phyloP scores from a whole-genome alignment of 2,888 invertebrate genomes.

The Acleris holmiana region DNA sequence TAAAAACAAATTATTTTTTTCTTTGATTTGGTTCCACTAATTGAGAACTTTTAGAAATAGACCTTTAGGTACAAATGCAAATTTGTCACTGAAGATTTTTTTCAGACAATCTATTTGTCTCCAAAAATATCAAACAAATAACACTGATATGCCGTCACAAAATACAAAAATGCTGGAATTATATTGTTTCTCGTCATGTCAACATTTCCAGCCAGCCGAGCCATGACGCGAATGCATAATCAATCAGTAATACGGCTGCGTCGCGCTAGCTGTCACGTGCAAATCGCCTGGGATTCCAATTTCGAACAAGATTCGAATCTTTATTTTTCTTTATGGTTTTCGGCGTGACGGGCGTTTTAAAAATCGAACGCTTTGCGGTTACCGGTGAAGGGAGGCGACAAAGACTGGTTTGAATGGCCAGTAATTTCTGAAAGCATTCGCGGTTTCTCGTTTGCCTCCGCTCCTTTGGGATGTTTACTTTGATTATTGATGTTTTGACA shows the following conservation, averaged over 20 bases:
- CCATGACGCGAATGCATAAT: slow-evolving; percentile 80
- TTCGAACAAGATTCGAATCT: slow-evolving; percentile 73
- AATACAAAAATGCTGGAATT: slow-evolving; percentile 45
- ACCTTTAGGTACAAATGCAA: no score
- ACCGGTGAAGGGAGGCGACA: slow-evolving; percentile 69
- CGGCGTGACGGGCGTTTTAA: slow-evolving; percentile 54
- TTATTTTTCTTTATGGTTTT: slow-evolving; percentile 61
- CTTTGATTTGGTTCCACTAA: no score
- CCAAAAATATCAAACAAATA: not conserved
- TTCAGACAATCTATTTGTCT: not conserved
- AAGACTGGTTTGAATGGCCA: slow-evolving; percentile 77
- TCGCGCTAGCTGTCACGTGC: slow-evolving; percentile 65
- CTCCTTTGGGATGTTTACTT: slow-evolving; percentile 60
- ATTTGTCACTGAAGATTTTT: no score
- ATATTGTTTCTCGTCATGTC: slow-evolving; percentile 61
- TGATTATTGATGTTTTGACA: slow-evolving; percentile 82
- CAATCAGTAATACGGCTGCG: slow-evolving; percentile 79
- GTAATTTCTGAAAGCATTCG: slow-evolving; percentile 81
- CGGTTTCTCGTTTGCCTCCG: slow-evolving; percentile 64
- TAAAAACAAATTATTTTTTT: no score
- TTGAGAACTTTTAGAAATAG: no score
- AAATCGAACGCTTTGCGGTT: slow-evolving; percentile 63
- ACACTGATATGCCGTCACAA: slow-evolving; percentile 16
- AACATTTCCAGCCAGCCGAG: slow-evolving; percentile 62
- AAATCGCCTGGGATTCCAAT: slow-evolving; percentile 73